phyloP scores from a whole-genome alignment of 1,140 invertebrate species.

The Sycophaga agraensis region DNA sequence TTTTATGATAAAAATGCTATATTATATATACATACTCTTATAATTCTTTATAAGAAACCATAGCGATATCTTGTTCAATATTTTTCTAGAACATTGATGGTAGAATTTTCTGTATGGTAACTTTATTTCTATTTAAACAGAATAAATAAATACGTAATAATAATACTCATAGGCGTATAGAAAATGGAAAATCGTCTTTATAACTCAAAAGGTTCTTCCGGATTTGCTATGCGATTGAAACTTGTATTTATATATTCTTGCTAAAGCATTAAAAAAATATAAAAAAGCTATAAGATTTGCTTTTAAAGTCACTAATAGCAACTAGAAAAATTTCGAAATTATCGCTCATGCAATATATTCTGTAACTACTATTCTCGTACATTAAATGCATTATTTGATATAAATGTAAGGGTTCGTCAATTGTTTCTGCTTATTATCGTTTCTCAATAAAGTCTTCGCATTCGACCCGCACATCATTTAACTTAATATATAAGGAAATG shows the following conservation, averaged over 20 bases:
- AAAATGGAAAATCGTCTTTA: slow-evolving; percentile 8
- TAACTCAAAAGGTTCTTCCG: neutral
- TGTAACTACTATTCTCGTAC: neutral
- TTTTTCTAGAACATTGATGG: slow-evolving; percentile 26
- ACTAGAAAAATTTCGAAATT: slow-evolving; percentile 15
- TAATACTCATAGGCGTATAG: slow-evolving; percentile 30
- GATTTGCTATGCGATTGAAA: slow-evolving; percentile 6
- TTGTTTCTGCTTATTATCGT: neutral
- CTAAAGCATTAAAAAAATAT: neutral
- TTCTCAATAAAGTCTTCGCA: slow-evolving; percentile 4
- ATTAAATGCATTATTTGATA: slow-evolving; percentile 5
- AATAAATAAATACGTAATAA: slow-evolving; percentile 48
- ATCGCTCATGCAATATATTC: neutral
- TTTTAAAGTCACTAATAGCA: neutral
- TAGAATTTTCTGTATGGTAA: slow-evolving; percentile 34
- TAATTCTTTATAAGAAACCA: slow-evolving; percentile 11
- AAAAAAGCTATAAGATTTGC: neutral
- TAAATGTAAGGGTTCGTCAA: neutral
- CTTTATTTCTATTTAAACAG: slow-evolving; percentile 35
- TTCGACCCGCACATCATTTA: slow-evolving; percentile 37
- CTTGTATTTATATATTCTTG: neutral
- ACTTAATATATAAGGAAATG: slow-evolving; percentile 42
- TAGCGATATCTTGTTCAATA: slow-evolving; percentile 8
- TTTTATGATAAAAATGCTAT: slow-evolving; percentile 15
- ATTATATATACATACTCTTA: slow-evolving; percentile 21